Evolutionary conservation across 2,797 vertebrate species (phyloP), one percentile per base, ranked within the genome.

Genomic region (Mastacembelus armatus): DNA sequence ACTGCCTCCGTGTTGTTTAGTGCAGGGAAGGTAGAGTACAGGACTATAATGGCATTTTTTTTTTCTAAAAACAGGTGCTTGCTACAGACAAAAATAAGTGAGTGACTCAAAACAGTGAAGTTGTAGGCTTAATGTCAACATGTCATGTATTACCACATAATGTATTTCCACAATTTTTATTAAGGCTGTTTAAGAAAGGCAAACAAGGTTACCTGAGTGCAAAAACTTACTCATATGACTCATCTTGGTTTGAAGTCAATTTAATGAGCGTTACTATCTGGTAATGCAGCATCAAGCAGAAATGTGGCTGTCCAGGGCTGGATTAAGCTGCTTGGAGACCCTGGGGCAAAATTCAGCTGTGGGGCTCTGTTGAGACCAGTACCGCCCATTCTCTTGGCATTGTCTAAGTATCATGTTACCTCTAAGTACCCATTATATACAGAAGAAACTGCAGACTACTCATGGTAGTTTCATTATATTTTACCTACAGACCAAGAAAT

Each of bases 401-500:
- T 40, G 26, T 18, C n/a, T 9, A 10, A 42, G 65, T 66, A 45
- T 77, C 56, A 21, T 35, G 30, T 81, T 65, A 55, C 59, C 7
- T 14, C 36, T 36, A 24, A 55, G 26, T 50, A 45, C 11, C 16
- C 26, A 50, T 71, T 30, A 60, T 30, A 3, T 42, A 36, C 8
- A 49, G 22, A 56, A 18, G 22, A 22, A 27, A 27, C 18, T 26
- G 38, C 30, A 26, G 35, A 42, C 35, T 33, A 45, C 24, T 54
- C 29, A 58, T 12, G 21, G 22, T 32, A 36, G 54, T 52, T 54
- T 38, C 16, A 36, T 42, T 30, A 40, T 5, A 50, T 49, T 60
- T 40, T 10, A 39, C 14, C 8, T 24, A 40, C 33, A 27, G 14
- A 32, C 4, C 8, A 22, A 26, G 5, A 61, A n/a, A 42, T 21